phyloP scores from a whole-genome alignment of 2,113 vertebrate genomes.

The Choloepus hoffmanni region DNA sequence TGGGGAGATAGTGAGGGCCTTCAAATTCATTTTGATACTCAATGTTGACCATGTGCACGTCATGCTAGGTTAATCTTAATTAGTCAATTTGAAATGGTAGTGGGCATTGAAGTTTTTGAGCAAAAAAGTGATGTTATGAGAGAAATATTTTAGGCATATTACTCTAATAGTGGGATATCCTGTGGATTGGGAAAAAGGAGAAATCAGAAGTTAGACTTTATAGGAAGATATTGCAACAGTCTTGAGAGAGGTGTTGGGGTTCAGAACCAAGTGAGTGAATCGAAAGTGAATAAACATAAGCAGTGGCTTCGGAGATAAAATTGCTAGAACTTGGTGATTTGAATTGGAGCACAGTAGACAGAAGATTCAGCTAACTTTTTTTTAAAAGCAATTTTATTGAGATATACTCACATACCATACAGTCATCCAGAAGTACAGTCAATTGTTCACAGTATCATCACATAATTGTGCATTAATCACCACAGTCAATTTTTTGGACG shows the following conservation, averaged over 20 bases:
- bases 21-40: constrained; percentile 12
- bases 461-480: too few relatives aligned
- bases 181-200: neutral
- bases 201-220: constrained; percentile 1
- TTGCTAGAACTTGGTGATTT: neutral
- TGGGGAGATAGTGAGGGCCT: neutral
- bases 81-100: neutral
- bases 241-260: constrained; percentile 1
- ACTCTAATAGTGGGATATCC: neutral
- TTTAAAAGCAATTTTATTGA: too few relatives aligned
- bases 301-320: neutral
- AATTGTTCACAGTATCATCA: too few relatives aligned
- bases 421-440: too few relatives aligned
- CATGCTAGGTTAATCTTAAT: constrained; percentile 19
- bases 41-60: neutral
- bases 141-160: neutral
- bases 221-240: neutral
- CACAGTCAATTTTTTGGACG: too few relatives aligned
- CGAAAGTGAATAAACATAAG: constrained; percentile 10
- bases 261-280: constrained; percentile 14
- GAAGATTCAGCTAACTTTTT: neutral
- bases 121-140: neutral
- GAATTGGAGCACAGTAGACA: neutral
- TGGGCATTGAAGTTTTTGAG: constrained; percentile 37
- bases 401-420: too few relatives aligned